Conservation (phyloP, 2,797 vertebrate genomes). For the Chelon auratus region DNA sequence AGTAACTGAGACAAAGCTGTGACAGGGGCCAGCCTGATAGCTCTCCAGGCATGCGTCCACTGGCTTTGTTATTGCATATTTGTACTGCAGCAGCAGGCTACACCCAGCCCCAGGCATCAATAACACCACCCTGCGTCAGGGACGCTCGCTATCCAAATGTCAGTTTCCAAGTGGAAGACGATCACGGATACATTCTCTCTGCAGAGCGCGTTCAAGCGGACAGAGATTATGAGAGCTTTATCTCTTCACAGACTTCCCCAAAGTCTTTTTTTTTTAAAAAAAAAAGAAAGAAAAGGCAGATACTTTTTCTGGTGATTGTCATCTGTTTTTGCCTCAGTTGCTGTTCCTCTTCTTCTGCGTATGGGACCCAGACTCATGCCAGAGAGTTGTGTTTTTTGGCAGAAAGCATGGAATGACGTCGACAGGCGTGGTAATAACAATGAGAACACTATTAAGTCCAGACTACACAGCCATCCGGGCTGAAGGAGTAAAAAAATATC, state of each 20-base stretch:
- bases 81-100: constrained; percentile 71
- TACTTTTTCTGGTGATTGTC: constrained; percentile 51
- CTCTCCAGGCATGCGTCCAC: constrained; percentile 60
- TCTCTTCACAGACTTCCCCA: constrained; percentile 9
- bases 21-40: constrained; percentile 57
- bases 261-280: neutral
- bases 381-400: constrained; percentile 81
- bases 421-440: constrained; percentile 85
- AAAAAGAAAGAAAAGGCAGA: constrained; percentile 11
- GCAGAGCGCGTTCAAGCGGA: neutral
- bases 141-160: constrained; percentile 61
- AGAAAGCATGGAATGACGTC: constrained; percentile 71
- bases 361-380: constrained; percentile 64
- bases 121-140: constrained; percentile 62
- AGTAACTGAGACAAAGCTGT: constrained; percentile 49
- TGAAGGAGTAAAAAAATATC: neutral
- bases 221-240: constrained; percentile 11
- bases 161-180: constrained; percentile 11
- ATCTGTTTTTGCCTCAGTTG: constrained; percentile 66
- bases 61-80: constrained; percentile 77
- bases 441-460: constrained; percentile 79
- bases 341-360: constrained; percentile 53
- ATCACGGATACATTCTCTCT: neutral
- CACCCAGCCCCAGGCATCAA: constrained; percentile 72
- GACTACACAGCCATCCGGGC: constrained; percentile 50